Conservation (phyloP, 2,113 vertebrate genomes). For the Psittacus erithacus region DNA sequence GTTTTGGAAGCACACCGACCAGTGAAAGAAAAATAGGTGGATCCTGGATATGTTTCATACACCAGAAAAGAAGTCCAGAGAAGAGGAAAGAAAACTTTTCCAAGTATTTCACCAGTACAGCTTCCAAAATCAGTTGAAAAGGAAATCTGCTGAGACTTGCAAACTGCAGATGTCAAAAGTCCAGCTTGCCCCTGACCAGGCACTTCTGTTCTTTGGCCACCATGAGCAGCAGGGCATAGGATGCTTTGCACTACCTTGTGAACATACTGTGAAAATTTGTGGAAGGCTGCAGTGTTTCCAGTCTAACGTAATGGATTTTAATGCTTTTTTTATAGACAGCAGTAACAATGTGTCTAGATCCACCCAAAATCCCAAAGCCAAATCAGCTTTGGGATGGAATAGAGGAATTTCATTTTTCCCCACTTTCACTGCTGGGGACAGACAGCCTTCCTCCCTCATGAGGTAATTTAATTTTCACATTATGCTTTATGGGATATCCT, state of each 20-base stretch:
- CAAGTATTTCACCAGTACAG: neutral
- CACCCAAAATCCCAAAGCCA: neutral
- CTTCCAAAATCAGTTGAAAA: neutral
- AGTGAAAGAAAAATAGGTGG: neutral
- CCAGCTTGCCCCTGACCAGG: fast-evolving
- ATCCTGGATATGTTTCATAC: neutral
- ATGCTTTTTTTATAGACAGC: neutral
- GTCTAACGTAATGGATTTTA: neutral
- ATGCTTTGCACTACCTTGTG: neutral
- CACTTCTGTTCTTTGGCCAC: neutral
- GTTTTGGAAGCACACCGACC: neutral
- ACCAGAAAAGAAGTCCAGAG: neutral
- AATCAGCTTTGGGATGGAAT: conserved; percentile 23
- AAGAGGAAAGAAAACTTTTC: neutral
- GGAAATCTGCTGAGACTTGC: neutral
- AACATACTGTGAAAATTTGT: neutral
- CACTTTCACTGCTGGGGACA: conserved; percentile 36
- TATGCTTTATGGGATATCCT: conserved; percentile 81
- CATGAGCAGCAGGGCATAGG: neutral
- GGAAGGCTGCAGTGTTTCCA: neutral
- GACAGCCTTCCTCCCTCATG: conserved; percentile 60
- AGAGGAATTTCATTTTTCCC: conserved; percentile 36
- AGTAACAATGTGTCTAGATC: neutral
- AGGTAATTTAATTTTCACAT: conserved; percentile 76
- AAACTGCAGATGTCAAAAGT: neutral